Percentiles rank a stretch among this genome's conserved stretches.
These are phyloP conservation scores for Heterodera carotae DNA, from an alignment of 1,140 invertebrate genomes.

Conservation along the genomic window DNA sequence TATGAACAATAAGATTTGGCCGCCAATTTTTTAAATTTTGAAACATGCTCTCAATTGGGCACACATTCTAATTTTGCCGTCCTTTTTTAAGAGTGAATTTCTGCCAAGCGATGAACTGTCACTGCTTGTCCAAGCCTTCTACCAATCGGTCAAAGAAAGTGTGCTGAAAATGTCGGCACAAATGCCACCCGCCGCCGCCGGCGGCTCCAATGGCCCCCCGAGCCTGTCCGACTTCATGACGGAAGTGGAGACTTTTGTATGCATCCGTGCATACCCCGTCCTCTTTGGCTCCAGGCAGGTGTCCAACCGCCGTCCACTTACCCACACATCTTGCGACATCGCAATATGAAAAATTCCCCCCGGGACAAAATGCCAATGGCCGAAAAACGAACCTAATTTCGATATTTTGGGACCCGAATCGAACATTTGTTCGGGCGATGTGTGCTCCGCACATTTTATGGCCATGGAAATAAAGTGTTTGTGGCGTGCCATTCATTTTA, in stretches of 20 bases:
- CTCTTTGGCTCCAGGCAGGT: slow-evolving; percentile 56
- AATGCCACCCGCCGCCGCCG: neutral
- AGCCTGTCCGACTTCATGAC: slow-evolving; percentile 46
- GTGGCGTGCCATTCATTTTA: too few species aligned
- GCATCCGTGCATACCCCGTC: slow-evolving; percentile 48
- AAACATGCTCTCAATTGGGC: slow-evolving; percentile 16
- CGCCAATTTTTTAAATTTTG: too few species aligned
- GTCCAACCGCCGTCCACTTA: neutral
- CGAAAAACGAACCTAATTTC: too few species aligned
- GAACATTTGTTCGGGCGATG: too few species aligned
- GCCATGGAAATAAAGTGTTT: too few species aligned
- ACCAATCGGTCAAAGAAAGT: slow-evolving; percentile 76
- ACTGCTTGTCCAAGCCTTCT: slow-evolving; percentile 86
- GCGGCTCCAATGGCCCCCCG: slow-evolving; percentile 3
- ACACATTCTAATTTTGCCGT: neutral
- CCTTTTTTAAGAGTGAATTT: slow-evolving; percentile 37
- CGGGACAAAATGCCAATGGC: too few species aligned
- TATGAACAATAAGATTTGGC: too few species aligned
- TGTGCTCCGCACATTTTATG: too few species aligned
- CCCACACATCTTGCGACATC: too few species aligned
- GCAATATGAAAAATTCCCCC: too few species aligned
- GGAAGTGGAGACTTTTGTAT: slow-evolving; percentile 58
- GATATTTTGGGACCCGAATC: too few species aligned
- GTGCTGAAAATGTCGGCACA: slow-evolving; percentile 24
- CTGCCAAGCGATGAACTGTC: slow-evolving; percentile 81